phyloP scores from a whole-genome alignment of 2,888 invertebrate species.

The Habroteleia sp. region DNA sequence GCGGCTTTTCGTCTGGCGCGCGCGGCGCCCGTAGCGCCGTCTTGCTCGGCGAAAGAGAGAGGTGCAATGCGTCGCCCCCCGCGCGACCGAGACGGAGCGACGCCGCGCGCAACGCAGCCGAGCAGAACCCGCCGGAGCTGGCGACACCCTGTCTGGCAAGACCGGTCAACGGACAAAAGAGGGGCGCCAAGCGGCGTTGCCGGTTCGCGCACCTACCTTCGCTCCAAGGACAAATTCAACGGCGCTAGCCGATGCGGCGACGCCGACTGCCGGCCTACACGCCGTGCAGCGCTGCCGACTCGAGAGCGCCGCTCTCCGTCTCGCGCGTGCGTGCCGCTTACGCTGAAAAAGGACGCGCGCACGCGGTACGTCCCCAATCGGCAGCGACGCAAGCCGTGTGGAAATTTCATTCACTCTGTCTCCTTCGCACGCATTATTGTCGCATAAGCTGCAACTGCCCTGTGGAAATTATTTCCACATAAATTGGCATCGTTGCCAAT shows the following conservation, averaged over 20 bases:
- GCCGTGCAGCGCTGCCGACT: conserved; percentile 38
- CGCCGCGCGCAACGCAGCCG: conserved; percentile 40
- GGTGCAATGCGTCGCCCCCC: conserved; percentile 48
- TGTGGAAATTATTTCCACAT: too few relatives aligned
- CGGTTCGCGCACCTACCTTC: conserved; percentile 74
- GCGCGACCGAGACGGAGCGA: conserved; percentile 51
- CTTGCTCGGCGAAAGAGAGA: conserved; percentile 50
- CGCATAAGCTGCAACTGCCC: too few relatives aligned
- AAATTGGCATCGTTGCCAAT: too few relatives aligned
- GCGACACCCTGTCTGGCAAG: conserved; percentile 97
- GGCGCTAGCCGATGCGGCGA: conserved; percentile 79
- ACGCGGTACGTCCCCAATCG: conserved; percentile 29
- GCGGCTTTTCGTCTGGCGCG: conserved; percentile 50
- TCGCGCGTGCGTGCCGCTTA: neutral
- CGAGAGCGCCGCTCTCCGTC: conserved; percentile 7
- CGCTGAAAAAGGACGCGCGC: neutral
- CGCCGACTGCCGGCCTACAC: conserved; percentile 71
- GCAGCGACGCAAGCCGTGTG: conserved; percentile 12
- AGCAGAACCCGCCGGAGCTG: conserved; percentile 83
- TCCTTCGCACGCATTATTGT: too few relatives aligned
- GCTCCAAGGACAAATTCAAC: conserved; percentile 80
- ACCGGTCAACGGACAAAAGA: conserved; percentile 84
- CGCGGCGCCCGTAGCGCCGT: conserved; percentile 54
- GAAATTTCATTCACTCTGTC: too few relatives aligned
- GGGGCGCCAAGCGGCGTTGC: conserved; percentile 74